Conservation (phyloP, 1,140 invertebrate species). For the Cataglyphis hispanica region DNA sequence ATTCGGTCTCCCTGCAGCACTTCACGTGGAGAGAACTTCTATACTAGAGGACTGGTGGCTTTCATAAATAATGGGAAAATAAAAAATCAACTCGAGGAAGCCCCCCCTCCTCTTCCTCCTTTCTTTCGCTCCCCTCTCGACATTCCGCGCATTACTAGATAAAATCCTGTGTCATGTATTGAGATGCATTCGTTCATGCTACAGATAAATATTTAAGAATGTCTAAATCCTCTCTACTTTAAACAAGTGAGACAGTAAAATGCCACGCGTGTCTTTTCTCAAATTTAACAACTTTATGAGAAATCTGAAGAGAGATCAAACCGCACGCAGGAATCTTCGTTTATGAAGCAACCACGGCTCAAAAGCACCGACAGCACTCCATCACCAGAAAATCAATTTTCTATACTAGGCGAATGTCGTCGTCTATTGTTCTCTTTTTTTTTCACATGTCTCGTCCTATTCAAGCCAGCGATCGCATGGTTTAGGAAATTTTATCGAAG, state of each 20-base stretch:
- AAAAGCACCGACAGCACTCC: constrained; percentile 56
- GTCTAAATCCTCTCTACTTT: not conserved
- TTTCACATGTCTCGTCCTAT: constrained; percentile 46
- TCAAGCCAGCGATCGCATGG: constrained; percentile 65
- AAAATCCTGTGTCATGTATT: not conserved
- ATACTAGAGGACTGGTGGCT: not conserved
- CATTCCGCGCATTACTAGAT: constrained; percentile 1
- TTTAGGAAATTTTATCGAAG: constrained; percentile 68
- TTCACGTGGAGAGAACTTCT: not conserved
- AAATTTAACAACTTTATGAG: not conserved
- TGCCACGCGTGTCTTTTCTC: not conserved
- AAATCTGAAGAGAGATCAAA: not conserved
- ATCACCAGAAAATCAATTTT: constrained; percentile 72
- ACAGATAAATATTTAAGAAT: not conserved
- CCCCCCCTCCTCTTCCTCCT: not conserved
- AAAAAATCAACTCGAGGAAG: constrained; percentile 23
- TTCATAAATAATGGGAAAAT: constrained; percentile 24
- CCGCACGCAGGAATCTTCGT: no score
- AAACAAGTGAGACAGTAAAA: not conserved
- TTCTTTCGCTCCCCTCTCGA: not conserved
- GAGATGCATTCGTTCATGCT: not conserved
- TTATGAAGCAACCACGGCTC: constrained; percentile 18
- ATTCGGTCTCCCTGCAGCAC: constrained; percentile 1
- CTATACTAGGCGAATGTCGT: constrained; percentile 70
- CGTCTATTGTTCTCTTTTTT: constrained; percentile 61